These are phyloP conservation scores for Patella depressa DNA, from an alignment of 2,888 invertebrate genomes.

Conservation along the genomic window DNA sequence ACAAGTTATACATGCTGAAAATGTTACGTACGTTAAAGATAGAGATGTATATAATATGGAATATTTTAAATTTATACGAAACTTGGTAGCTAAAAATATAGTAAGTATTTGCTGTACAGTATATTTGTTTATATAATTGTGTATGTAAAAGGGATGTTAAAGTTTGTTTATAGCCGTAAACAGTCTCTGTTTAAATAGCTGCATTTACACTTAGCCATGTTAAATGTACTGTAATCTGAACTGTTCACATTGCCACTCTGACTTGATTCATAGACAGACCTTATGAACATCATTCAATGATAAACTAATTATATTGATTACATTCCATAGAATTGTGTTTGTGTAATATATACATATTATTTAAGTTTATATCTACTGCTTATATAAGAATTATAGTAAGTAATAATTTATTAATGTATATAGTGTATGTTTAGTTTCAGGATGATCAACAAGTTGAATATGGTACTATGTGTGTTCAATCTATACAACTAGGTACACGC, in stretches of 20 bases:
- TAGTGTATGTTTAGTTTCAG: slow-evolving; percentile 36
- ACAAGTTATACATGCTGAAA: slow-evolving; percentile 71
- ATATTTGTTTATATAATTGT: too few relatives aligned
- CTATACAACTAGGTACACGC: slow-evolving; percentile 67
- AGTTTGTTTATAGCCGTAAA: too few relatives aligned
- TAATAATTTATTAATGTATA: too few relatives aligned
- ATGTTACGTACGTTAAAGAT: slow-evolving; percentile 73
- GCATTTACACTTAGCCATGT: too few relatives aligned
- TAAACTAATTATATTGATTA: too few relatives aligned
- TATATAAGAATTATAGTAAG: background rate
- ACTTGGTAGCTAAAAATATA: slow-evolving; percentile 56
- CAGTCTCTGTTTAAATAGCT: too few relatives aligned
- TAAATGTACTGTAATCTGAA: too few relatives aligned
- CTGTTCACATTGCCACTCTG: too few relatives aligned
- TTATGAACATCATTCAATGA: too few relatives aligned
- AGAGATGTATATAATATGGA: slow-evolving; percentile 72
- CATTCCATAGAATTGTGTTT: too few relatives aligned
- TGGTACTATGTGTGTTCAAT: slow-evolving; percentile 59
- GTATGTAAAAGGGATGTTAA: too few relatives aligned
- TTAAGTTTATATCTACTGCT: background rate
- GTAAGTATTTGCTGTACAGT: slow-evolving; percentile 38
- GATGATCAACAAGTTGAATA: slow-evolving; percentile 43
- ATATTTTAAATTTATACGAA: slow-evolving; percentile 72
- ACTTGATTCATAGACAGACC: too few relatives aligned
- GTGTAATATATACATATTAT: background rate